Evolutionary conservation across 2,888 invertebrate species (phyloP), one percentile per base, ranked within the genome.

Genomic region (Melikaiella ostensackeni): DNA sequence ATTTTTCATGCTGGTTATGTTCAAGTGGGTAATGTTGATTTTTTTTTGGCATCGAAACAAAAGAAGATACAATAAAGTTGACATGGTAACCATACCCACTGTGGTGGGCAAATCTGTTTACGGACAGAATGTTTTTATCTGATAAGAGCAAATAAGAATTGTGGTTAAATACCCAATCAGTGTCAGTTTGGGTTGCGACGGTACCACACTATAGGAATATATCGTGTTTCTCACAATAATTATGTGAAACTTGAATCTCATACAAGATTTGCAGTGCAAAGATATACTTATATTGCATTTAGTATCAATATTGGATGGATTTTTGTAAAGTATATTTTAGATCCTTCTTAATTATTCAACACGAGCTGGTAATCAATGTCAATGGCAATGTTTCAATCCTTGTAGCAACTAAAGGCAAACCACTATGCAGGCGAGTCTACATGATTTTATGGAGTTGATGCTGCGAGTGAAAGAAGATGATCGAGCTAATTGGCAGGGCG

Each of bases 301-400:
- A 46, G 42, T 70, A 30, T 30, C 9, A 16, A 33, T 30, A 70
- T 46, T 8, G 30, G n/a, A 30, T 70, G 50, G 2, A 55, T 50
- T 70, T n/a, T 50, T 30, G 70, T n/a, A 27, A 27, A 59, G n/a
- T 70, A 42, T 42, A 50, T 50, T 70, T 70, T 55, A 64, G 13
- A 59, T 59, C 59, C 27, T 16, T 13, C 35, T 70, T 70, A 70
- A 46, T 70, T 70, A 50, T 70, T n/a, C 50, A 30, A 30, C 50
- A 70, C 70, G 27, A 50, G 50, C n/a, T 62, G 13, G 46, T 33
- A 75, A 79, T 77, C 79, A 81, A 81, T 81, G 81, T 80, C 81
- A 81, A 81, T 80, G 79, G 61, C 81, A 79, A 70, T 70, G 70
- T 50, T 70, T 70, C 50, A 70, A 70, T 70, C 30, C 70, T 70